phyloP scores from a whole-genome alignment of 2,113 vertebrate species.

The Myiopsitta monachus region DNA sequence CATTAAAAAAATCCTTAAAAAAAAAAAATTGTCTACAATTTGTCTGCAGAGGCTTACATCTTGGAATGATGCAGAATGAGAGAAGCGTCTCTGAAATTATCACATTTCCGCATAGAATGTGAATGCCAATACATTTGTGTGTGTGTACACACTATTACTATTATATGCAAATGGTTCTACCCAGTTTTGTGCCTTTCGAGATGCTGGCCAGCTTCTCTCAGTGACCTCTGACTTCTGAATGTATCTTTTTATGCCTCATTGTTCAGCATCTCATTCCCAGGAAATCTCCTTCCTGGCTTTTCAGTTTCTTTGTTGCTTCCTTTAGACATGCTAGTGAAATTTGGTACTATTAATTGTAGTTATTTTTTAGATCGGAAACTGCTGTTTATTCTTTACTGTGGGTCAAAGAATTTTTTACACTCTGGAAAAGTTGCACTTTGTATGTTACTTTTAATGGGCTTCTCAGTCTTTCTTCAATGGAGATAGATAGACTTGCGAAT shows the following conservation, averaged over 20 bases:
- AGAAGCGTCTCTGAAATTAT: not conserved
- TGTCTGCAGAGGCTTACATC: not conserved
- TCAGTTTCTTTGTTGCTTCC: not conserved
- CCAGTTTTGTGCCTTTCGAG: not conserved
- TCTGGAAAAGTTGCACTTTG: not conserved
- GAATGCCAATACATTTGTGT: not conserved
- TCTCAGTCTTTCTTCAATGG: not conserved
- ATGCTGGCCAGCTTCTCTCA: not conserved
- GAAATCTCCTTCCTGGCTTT: not conserved
- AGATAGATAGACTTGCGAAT: not conserved
- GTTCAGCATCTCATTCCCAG: not conserved
- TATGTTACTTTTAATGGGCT: not conserved
- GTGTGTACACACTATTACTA: not conserved
- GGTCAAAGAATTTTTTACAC: not conserved
- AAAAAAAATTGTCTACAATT: rapidly evolving
- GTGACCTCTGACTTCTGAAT: not conserved
- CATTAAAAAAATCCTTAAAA: not conserved
- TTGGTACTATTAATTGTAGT: not conserved
- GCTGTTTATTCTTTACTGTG: not conserved
- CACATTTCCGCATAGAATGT: rapidly evolving
- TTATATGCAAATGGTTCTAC: not conserved
- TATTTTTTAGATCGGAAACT: not conserved
- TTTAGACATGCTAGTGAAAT: not conserved
- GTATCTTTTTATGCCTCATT: rapidly evolving
- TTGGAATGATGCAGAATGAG: not conserved